Conservation (phyloP, 1,140 invertebrate species). For the Pissodes strobi region DNA sequence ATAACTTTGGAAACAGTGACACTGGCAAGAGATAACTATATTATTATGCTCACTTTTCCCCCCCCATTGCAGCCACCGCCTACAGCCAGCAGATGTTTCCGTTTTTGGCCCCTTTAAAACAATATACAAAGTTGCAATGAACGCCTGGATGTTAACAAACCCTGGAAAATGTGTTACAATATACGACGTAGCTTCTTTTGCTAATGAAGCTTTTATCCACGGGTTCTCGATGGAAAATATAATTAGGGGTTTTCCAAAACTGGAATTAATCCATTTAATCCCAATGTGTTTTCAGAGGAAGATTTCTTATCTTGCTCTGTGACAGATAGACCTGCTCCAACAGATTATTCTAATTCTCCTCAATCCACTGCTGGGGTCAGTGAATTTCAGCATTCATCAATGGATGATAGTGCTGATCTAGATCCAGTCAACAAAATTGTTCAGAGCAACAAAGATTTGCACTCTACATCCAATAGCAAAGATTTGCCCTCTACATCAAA, state of each 20-base stretch:
- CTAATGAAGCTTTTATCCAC: constrained; percentile 46
- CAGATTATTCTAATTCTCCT: no score
- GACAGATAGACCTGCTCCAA: constrained; percentile 3
- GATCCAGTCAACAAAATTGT: no score
- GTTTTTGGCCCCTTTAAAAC: constrained; percentile 45
- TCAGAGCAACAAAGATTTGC: no score
- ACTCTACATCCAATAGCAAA: no score
- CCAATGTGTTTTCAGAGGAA: constrained; percentile 51
- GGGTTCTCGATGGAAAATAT: constrained; percentile 44
- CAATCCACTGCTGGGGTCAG: no score
- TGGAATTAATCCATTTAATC: constrained; percentile 53
- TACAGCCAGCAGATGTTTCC: constrained; percentile 58
- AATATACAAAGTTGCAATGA: constrained; percentile 13
- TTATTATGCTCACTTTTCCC: constrained; percentile 56
- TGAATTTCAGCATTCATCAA: no score
- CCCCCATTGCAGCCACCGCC: constrained; percentile 57
- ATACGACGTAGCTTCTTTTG: constrained; percentile 9
- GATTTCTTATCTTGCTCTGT: constrained; percentile 48
- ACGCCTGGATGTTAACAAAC: constrained; percentile 8
- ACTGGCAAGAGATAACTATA: constrained; percentile 44
- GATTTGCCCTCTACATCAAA: no score
- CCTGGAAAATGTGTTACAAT: constrained; percentile 22
- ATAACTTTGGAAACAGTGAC: constrained; percentile 36
- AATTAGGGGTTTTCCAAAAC: constrained; percentile 51
- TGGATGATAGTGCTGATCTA: no score